Conservation (phyloP, 2,888 invertebrate species). For the Chaitophorus viminalis region DNA sequence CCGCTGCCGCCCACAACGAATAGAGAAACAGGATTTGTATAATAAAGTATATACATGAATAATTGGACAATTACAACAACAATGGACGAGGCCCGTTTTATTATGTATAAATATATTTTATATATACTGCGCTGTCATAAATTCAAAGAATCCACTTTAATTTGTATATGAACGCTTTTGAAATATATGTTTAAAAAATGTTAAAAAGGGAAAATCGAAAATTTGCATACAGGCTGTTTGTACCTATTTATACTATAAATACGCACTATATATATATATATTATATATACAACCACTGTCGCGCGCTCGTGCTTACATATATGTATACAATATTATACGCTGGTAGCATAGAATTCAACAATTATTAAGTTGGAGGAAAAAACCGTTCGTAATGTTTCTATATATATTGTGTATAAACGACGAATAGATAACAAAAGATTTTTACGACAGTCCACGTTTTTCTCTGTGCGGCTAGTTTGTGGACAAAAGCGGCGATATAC, state of each 20-base stretch:
- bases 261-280: not conserved
- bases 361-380: slow-evolving; percentile 15
- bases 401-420: not conserved
- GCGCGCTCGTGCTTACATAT: too few relatives aligned
- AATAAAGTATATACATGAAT: slow-evolving; percentile 57
- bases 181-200: slow-evolving; percentile 49
- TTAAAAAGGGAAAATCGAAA: slow-evolving; percentile 41
- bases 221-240: slow-evolving; percentile 40
- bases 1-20: slow-evolving; percentile 50
- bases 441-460: not conserved
- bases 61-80: slow-evolving; percentile 61
- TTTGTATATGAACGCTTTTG: slow-evolving; percentile 45
- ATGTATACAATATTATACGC: not conserved
- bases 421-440: slow-evolving; percentile 30
- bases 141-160: slow-evolving; percentile 54
- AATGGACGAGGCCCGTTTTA: slow-evolving; percentile 46
- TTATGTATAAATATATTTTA: slow-evolving; percentile 31
- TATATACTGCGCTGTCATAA: slow-evolving; percentile 25
- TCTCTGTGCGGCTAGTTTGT: not conserved
- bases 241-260: not conserved
- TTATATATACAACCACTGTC: not conserved
- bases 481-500: not conserved
- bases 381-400: not conserved
- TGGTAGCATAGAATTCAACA: slow-evolving; percentile 27
- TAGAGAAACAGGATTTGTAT: slow-evolving; percentile 50